These are phyloP conservation scores for Cyphomyrus discorhynchus DNA, from an alignment of 2,113 vertebrate genomes.

Conservation along the genomic window DNA sequence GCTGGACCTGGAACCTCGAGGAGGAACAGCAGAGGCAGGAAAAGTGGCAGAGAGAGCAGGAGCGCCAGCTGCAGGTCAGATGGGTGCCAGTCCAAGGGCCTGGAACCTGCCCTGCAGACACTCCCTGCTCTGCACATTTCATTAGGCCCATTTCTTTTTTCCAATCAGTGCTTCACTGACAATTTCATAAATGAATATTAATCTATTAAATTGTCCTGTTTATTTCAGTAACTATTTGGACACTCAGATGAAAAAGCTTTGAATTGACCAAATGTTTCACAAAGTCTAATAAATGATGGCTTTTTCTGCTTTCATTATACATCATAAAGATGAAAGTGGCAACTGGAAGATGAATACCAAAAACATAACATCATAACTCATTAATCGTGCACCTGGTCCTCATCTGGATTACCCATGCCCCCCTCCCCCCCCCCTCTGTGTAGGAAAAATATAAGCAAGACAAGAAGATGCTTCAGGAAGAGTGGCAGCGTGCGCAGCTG, in stretches of 20 bases:
- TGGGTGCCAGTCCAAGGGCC: not conserved
- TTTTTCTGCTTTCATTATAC: not conserved
- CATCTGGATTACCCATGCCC: not conserved
- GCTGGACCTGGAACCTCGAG: slow-evolving; percentile 83
- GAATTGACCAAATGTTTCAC: not conserved
- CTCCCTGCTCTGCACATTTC: not conserved
- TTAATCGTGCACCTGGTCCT: not conserved
- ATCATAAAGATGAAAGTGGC: not conserved
- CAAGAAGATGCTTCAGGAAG: slow-evolving; percentile 79
- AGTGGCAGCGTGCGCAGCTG: slow-evolving; percentile 76
- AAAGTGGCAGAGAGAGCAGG: slow-evolving; percentile 92
- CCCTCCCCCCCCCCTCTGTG: not conserved
- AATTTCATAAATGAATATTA: not conserved
- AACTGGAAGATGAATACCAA: not conserved
- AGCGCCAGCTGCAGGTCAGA: slow-evolving; percentile 81
- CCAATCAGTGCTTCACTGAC: not conserved
- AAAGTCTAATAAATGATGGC: not conserved
- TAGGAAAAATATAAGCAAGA: slow-evolving; percentile 85
- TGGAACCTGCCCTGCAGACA: not conserved
- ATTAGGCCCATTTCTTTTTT: not conserved
- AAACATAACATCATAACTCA: not conserved
- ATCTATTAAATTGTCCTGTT: not conserved
- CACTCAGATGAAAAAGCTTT: not conserved
- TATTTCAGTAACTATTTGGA: not conserved
- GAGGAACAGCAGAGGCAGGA: slow-evolving; percentile 81